Percentiles rank a stretch among this genome's conserved stretches.
Conservation (phyloP, 2,888 invertebrate genomes). For the Cacoxenus indagator region DNA sequence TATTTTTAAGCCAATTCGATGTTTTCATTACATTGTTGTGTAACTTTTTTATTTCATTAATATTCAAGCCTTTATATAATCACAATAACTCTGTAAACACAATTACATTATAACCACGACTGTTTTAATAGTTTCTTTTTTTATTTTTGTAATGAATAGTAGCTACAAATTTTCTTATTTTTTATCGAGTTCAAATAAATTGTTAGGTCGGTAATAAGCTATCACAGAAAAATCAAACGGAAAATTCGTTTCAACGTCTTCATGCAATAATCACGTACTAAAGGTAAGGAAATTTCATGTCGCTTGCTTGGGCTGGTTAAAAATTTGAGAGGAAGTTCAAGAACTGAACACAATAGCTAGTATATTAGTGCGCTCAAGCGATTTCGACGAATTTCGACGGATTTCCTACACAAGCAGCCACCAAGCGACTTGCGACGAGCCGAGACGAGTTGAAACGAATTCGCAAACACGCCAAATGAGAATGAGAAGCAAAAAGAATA, state of each 20-base stretch:
- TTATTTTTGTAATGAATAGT: no score
- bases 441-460: neutral
- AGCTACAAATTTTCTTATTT: neutral
- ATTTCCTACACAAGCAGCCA: neutral
- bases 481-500: neutral
- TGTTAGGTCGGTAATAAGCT: neutral
- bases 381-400: no score
- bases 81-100: neutral
- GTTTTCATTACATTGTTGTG: slow-evolving; percentile 36
- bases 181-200: neutral
- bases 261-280: slow-evolving; percentile 13
- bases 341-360: neutral
- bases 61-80: slow-evolving; percentile 42
- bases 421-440: neutral
- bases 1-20: slow-evolving; percentile 20
- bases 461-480: neutral
- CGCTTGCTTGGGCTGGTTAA: neutral
- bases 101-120: neutral
- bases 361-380: slow-evolving; percentile 1
- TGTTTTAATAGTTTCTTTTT: no score
- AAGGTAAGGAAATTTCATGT: slow-evolving; percentile 12
- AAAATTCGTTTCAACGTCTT: neutral
- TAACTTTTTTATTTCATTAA: slow-evolving; percentile 29
- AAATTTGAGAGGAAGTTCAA: slow-evolving; percentile 8
- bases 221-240: neutral